Evolutionary conservation across 1,140 invertebrate genomes (phyloP).

Genomic region (Lepidurus arcticus): DNA sequence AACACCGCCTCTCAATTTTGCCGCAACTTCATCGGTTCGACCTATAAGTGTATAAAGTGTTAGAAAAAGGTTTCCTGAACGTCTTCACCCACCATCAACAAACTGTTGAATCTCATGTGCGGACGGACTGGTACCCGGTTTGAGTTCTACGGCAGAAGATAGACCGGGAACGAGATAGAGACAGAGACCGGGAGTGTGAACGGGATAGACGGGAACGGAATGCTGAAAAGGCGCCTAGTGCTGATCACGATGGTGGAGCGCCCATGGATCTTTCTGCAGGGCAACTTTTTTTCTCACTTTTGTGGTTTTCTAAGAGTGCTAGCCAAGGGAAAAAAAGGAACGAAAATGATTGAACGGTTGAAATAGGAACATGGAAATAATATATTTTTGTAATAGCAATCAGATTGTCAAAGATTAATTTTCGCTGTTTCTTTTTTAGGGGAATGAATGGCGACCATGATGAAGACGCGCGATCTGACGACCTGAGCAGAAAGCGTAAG

Average conservation of each 20-base stretch:
- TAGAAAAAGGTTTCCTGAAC: neutral
- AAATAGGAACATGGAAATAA: too few relatives aligned
- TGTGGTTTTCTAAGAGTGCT: neutral
- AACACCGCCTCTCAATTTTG: slow-evolving; percentile 25
- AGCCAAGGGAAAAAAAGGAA: too few relatives aligned
- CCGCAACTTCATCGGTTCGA: neutral
- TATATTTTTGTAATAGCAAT: too few relatives aligned
- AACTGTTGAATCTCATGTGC: slow-evolving; percentile 34
- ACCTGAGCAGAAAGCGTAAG: slow-evolving; percentile 28
- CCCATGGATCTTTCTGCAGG: slow-evolving; percentile 34
- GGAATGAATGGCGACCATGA: slow-evolving; percentile 32
- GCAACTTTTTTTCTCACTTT: neutral
- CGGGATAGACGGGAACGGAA: slow-evolving; percentile 27
- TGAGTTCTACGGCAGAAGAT: slow-evolving; percentile 36
- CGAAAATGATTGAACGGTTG: too few relatives aligned
- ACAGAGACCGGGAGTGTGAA: neutral
- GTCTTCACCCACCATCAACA: slow-evolving; percentile 29
- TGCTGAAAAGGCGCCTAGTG: slow-evolving; percentile 1
- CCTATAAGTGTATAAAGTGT: neutral
- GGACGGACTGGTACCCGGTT: slow-evolving; percentile 24
- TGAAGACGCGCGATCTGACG: neutral
- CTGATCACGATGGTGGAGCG: neutral
- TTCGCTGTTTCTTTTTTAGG: neutral
- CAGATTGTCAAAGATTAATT: too few relatives aligned
- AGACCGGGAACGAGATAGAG: neutral